Evolutionary conservation across 2,888 invertebrate species (phyloP).

Genomic region (Phalangium opilio): DNA sequence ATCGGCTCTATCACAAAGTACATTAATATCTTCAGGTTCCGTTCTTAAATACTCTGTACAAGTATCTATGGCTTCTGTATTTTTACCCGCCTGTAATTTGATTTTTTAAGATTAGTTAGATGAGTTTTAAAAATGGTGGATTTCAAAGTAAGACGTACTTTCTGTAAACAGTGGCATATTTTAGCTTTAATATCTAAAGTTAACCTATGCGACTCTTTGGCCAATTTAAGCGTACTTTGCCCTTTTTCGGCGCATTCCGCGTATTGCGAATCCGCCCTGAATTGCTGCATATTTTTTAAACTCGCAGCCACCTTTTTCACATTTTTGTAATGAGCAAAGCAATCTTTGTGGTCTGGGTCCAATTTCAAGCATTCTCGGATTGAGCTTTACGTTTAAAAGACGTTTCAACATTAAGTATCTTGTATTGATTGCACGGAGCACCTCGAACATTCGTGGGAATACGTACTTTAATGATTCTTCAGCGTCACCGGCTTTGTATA

Average conservation of each 20-base stretch:
- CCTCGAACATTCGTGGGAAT: too few relatives aligned
- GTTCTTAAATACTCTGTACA: slow-evolving; percentile 67
- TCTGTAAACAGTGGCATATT: slow-evolving; percentile 55
- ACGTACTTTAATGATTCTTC: slow-evolving; percentile 67
- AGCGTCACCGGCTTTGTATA: slow-evolving; percentile 82
- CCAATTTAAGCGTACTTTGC: slow-evolving; percentile 43
- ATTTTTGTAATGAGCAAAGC: slow-evolving; percentile 90
- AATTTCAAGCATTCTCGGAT: slow-evolving; percentile 90
- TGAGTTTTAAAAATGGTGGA: too few relatives aligned
- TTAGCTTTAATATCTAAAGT: slow-evolving; percentile 57
- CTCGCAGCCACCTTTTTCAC: slow-evolving; percentile 81
- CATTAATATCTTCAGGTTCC: slow-evolving; percentile 43
- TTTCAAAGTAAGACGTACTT: slow-evolving; percentile 27
- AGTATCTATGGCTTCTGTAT: slow-evolving; percentile 50
- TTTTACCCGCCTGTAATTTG: slow-evolving; percentile 46
- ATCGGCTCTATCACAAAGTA: slow-evolving; percentile 81
- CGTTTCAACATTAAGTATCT: neutral
- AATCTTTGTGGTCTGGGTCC: slow-evolving; percentile 93
- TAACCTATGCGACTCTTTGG: slow-evolving; percentile 46
- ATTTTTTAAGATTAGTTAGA: slow-evolving; percentile 1
- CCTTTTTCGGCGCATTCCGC: slow-evolving; percentile 52
- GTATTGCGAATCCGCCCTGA: slow-evolving; percentile 46
- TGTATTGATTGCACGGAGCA: too few relatives aligned
- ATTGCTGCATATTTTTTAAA: slow-evolving; percentile 33
- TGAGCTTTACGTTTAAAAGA: slow-evolving; percentile 41